These are phyloP conservation scores for Leguminivora glycinivorella DNA, from an alignment of 1,140 invertebrate species.

Conservation along the genomic window DNA sequence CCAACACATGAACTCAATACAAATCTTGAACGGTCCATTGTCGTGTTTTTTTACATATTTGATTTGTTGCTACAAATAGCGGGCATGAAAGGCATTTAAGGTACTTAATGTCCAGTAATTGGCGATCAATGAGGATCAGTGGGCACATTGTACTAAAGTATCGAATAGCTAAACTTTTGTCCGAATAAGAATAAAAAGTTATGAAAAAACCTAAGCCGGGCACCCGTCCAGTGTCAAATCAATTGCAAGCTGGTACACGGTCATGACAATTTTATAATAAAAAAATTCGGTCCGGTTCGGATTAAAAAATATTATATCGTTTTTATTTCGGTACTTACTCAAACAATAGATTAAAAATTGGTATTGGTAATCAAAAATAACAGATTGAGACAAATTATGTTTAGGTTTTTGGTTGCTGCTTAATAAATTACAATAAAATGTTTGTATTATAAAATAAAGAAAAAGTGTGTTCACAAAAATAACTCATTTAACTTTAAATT, in stretches of 20 bases:
- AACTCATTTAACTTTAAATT: slow-evolving; percentile 64
- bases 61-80: slow-evolving; percentile 77
- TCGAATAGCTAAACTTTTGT: slow-evolving; percentile 64
- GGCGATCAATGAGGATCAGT: slow-evolving; percentile 79
- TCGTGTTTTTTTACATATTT: slow-evolving; percentile 66
- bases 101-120: slow-evolving; percentile 79
- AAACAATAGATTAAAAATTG: slow-evolving; percentile 32
- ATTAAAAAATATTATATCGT: slow-evolving; percentile 31
- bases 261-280: slow-evolving; percentile 52
- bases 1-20: slow-evolving; percentile 56
- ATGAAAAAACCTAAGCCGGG: slow-evolving; percentile 52
- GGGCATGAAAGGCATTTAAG: slow-evolving; percentile 73
- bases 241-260: slow-evolving; percentile 54
- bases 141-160: slow-evolving; percentile 75
- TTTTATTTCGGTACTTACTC: background rate
- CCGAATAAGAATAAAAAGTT: slow-evolving; percentile 56
- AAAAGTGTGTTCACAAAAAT: slow-evolving; percentile 45
- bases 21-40: slow-evolving; percentile 70
- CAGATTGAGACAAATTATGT: background rate
- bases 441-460: background rate
- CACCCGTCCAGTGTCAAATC: slow-evolving; percentile 60
- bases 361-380: slow-evolving; percentile 33
- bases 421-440: background rate
- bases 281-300: slow-evolving; percentile 15
- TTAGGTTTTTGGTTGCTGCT: background rate